Evolutionary conservation across 1,140 invertebrate species (phyloP).

Genomic region (Oncopeltus fasciatus): DNA sequence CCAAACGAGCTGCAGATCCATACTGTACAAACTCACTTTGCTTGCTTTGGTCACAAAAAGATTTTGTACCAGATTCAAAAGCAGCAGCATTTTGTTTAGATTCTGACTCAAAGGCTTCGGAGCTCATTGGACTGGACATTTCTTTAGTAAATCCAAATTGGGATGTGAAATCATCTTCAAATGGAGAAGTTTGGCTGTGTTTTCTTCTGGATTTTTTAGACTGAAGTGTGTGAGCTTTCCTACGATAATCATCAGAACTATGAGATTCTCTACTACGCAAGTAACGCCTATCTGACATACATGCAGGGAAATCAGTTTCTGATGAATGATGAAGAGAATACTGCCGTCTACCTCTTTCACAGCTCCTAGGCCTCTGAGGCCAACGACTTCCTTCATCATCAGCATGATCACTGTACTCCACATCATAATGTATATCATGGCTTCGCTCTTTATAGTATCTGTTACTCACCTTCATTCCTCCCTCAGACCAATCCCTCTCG

Average conservation of each 20-base stretch:
- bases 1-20: not conserved
- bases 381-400: slow-evolving; percentile 22
- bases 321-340: slow-evolving; percentile 20
- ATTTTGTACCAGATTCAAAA: not conserved
- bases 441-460: slow-evolving; percentile 31
- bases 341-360: slow-evolving; percentile 17
- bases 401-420: slow-evolving; percentile 29
- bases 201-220: slow-evolving; percentile 20
- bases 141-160: slow-evolving; percentile 24
- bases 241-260: slow-evolving; percentile 12
- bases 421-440: slow-evolving; percentile 40
- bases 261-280: slow-evolving; percentile 6
- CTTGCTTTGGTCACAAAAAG: not conserved
- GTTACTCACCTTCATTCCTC: slow-evolving; percentile 29
- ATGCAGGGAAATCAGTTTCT: slow-evolving; percentile 14
- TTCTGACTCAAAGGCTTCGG: slow-evolving; percentile 23
- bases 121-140: slow-evolving; percentile 21
- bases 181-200: slow-evolving; percentile 37
- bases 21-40: not conserved
- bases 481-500: slow-evolving; percentile 27
- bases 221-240: slow-evolving; percentile 16
- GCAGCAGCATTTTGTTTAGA: slow-evolving; percentile 22
- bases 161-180: slow-evolving; percentile 52
- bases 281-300: not conserved
- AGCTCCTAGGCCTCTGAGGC: slow-evolving; percentile 19